Evolutionary conservation across 64 coral and sea anemone genomes (phyloP).

Genomic region (Dendrophyllia cribrosa): DNA sequence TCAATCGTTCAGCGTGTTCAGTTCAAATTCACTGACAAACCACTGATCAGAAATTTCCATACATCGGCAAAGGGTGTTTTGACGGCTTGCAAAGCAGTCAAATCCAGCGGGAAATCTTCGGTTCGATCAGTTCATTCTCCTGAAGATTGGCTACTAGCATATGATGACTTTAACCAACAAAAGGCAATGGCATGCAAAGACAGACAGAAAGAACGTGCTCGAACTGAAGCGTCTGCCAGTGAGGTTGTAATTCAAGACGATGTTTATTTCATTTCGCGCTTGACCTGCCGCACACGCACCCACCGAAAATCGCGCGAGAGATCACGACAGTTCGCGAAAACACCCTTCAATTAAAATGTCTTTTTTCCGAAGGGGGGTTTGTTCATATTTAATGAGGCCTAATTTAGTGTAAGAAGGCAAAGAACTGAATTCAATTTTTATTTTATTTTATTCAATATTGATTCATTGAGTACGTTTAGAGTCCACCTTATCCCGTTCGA

Average conservation of each 20-base stretch:
- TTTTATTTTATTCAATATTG: too few species aligned
- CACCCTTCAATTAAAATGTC: too few species aligned
- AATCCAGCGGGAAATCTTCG: not conserved
- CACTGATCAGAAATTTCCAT: slow-evolving; percentile 19
- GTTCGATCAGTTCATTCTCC: not conserved
- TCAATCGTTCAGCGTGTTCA: not conserved
- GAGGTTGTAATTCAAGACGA: not conserved
- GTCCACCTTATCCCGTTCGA: too few species aligned
- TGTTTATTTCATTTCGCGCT: slow-evolving; percentile 33
- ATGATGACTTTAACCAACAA: slow-evolving; percentile 36
- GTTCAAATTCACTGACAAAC: not conserved
- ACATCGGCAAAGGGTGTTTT: slow-evolving; percentile 11
- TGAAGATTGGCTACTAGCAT: not conserved
- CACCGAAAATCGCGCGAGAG: not conserved
- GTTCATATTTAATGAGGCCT: too few species aligned
- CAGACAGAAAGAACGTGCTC: not conserved
- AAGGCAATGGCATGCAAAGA: not conserved
- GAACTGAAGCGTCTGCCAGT: not conserved
- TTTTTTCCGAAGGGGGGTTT: too few species aligned
- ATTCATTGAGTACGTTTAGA: too few species aligned
- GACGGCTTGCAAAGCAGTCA: not conserved
- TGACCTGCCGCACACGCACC: not conserved
- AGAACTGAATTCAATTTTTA: too few species aligned
- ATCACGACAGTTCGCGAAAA: not conserved
- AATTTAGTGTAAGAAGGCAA: too few species aligned